These are phyloP conservation scores for Exocentrus adspersus DNA, from an alignment of 2,888 invertebrate species.

Conservation along the genomic window DNA sequence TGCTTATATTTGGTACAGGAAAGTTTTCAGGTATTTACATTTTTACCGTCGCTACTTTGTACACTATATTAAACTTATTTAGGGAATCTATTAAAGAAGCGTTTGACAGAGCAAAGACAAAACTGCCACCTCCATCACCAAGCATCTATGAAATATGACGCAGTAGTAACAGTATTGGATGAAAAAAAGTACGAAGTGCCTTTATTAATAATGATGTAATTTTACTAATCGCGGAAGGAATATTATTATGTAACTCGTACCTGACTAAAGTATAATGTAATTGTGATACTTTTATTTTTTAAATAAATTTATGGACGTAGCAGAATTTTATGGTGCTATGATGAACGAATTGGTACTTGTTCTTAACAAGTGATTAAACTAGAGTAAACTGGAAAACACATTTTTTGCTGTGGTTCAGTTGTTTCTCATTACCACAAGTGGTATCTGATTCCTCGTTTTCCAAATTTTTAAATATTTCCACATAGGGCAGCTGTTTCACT, in stretches of 20 bases:
- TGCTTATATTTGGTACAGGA: constrained; percentile 88
- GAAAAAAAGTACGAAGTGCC: constrained; percentile 2
- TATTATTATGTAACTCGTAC: constrained; percentile 16
- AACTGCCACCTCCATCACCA: constrained; percentile 49
- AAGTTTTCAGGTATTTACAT: constrained; percentile 79
- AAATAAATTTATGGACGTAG: too few species aligned
- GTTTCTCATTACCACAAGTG: too few species aligned
- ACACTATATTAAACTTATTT: constrained; percentile 47
- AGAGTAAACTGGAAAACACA: too few species aligned
- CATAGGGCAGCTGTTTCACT: too few species aligned
- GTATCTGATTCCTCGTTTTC: too few species aligned
- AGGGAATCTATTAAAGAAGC: constrained; percentile 82
- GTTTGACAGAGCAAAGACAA: constrained; percentile 74
- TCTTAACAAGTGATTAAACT: too few species aligned
- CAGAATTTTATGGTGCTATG: too few species aligned
- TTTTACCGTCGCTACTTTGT: not conserved
- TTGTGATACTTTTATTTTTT: too few species aligned
- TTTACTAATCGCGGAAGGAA: constrained; percentile 5
- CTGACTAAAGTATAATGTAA: too few species aligned
- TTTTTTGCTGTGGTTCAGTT: too few species aligned
- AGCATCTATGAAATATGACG: constrained; percentile 40
- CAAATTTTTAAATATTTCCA: too few species aligned
- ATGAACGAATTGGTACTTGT: too few species aligned
- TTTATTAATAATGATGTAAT: not conserved
- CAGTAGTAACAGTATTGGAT: not conserved